These are phyloP conservation scores for Hippotragus niger DNA, from an alignment of 2,113 vertebrate genomes.

Conservation along the genomic window DNA sequence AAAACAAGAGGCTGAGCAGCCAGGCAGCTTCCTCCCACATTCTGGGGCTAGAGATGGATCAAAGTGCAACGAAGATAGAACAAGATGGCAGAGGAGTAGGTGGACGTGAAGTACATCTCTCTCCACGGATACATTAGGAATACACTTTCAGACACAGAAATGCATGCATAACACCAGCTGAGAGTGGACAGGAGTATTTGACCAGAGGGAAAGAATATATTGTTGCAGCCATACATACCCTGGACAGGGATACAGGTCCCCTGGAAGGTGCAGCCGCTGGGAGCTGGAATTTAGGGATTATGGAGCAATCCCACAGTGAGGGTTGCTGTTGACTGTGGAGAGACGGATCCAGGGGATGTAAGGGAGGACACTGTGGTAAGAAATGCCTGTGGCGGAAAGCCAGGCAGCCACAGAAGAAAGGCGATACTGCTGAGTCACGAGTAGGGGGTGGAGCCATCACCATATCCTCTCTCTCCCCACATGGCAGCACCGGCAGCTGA, in stretches of 20 bases:
- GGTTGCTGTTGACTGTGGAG: not conserved
- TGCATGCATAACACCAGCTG: not conserved
- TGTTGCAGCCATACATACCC: not conserved
- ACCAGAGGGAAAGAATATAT: not conserved
- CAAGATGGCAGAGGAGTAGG: not conserved
- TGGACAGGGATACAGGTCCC: not conserved
- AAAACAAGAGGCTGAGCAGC: not conserved
- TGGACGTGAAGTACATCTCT: not conserved
- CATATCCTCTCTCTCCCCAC: not conserved
- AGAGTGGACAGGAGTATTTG: not conserved
- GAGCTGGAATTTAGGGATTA: not conserved
- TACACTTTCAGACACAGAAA: not conserved
- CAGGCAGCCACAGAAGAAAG: not conserved
- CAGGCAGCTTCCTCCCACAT: not conserved
- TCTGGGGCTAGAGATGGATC: not conserved
- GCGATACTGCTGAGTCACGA: not conserved
- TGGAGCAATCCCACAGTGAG: not conserved
- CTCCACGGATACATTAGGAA: not conserved
- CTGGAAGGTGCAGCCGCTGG: not conserved
- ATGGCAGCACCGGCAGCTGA: fast-evolving
- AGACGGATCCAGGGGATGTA: not conserved
- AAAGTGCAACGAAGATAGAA: not conserved
- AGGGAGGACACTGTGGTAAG: not conserved
- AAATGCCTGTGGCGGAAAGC: not conserved
- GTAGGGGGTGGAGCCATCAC: not conserved